A percentile compares a stretch with the other conserved stretches of the same genome.
Conservation (phyloP, 2,888 invertebrate species). For the Pristionchus japonicus region DNA sequence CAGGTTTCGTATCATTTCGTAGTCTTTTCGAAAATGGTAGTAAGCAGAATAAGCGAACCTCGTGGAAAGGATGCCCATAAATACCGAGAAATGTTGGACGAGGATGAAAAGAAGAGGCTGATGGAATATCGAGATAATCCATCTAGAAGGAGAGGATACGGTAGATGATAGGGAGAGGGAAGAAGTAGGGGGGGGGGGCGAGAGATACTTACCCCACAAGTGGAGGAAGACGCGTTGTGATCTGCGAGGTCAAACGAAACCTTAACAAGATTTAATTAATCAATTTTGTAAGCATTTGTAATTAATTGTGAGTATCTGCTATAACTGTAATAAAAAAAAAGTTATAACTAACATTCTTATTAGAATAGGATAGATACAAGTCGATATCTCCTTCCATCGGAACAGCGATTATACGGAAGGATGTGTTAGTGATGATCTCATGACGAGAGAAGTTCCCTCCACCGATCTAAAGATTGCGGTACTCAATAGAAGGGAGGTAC, state of each 20-base stretch:
- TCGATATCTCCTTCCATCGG: slow-evolving; percentile 1
- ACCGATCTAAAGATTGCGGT: background rate
- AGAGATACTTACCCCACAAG: slow-evolving; percentile 38
- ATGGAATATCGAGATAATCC: slow-evolving; percentile 25
- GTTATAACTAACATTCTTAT: background rate
- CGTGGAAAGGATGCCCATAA: slow-evolving; percentile 27
- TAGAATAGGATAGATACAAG: slow-evolving; percentile 8
- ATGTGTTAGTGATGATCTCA: background rate
- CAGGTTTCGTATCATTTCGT: too few species aligned
- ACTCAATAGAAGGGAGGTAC: background rate
- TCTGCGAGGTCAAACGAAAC: slow-evolving; percentile 25
- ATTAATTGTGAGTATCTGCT: too few species aligned
- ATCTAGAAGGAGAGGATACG: background rate
- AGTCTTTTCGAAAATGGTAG: background rate
- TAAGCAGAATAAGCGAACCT: background rate
- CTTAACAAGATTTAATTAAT: background rate
- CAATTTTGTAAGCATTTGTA: background rate
- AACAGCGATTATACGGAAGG: slow-evolving; percentile 12
- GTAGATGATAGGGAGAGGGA: too few species aligned
- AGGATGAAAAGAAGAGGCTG: background rate
- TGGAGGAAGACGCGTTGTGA: background rate
- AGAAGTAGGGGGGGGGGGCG: too few species aligned
- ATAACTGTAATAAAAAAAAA: background rate
- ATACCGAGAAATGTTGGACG: slow-evolving; percentile 25
- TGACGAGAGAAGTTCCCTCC: slow-evolving; percentile 29